These are phyloP conservation scores for Neodiprion virginianus DNA, from an alignment of 1,140 invertebrate species.

Conservation along the genomic window DNA sequence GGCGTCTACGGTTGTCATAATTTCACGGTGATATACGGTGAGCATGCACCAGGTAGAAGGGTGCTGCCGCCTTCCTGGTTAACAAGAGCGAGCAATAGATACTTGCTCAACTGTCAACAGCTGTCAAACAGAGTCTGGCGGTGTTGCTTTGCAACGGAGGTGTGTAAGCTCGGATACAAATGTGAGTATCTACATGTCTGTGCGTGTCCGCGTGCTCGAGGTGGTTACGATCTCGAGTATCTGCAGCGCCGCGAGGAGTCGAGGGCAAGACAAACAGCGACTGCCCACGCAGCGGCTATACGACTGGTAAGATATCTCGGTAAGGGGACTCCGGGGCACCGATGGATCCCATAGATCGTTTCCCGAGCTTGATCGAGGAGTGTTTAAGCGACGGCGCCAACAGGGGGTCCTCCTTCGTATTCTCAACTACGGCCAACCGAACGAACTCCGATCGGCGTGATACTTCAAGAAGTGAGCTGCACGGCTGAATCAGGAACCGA, in stretches of 20 bases:
- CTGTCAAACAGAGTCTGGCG: background rate
- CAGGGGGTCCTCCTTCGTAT: background rate
- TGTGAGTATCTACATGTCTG: background rate
- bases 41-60: too few relatives aligned
- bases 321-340: background rate
- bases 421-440: too few relatives aligned
- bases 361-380: background rate
- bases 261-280: slow-evolving; percentile 6
- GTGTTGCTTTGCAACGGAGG: background rate
- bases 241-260: background rate
- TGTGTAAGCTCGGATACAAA: background rate
- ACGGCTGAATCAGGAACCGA: too few relatives aligned
- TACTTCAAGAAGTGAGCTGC: too few relatives aligned
- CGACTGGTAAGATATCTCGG: background rate
- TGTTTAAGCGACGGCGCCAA: slow-evolving; percentile 3
- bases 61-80: background rate
- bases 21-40: too few relatives aligned
- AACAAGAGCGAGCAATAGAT: background rate
- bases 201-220: background rate
- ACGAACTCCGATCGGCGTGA: too few relatives aligned
- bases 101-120: background rate
- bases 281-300: background rate
- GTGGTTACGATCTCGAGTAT: background rate
- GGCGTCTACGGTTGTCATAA: too few relatives aligned
- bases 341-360: slow-evolving; percentile 5